A percentile compares a stretch with the other conserved stretches of the same genome.
Evolutionary conservation across 2,797 vertebrate genomes (phyloP).

Genomic region (Columba guinea): DNA sequence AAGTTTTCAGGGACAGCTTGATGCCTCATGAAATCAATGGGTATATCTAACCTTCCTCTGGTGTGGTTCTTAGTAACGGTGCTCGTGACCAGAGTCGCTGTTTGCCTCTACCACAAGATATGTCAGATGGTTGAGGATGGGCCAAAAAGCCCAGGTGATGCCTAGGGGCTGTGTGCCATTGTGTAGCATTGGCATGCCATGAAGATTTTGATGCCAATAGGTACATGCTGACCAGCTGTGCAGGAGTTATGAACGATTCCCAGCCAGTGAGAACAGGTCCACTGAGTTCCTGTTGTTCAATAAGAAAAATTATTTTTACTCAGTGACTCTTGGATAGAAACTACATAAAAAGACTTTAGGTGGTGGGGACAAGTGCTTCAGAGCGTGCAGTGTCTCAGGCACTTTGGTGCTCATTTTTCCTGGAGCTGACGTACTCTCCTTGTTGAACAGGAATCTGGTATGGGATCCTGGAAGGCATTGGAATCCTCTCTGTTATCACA

Average conservation of each 20-base stretch:
- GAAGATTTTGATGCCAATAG: not conserved
- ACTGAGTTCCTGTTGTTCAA: not conserved
- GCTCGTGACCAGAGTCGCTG: not conserved
- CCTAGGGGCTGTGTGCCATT: not conserved
- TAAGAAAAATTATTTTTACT: not conserved
- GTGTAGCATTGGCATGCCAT: not conserved
- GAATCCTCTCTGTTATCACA: slow-evolving; percentile 86
- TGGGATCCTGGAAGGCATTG: slow-evolving; percentile 85
- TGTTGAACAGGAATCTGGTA: slow-evolving; percentile 84
- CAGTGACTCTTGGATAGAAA: not conserved
- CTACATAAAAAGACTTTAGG: not conserved
- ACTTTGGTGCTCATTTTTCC: not conserved
- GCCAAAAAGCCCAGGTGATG: not conserved
- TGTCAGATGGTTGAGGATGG: not conserved
- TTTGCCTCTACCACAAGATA: not conserved
- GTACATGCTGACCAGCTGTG: not conserved
- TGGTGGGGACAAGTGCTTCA: not conserved
- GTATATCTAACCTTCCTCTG: not conserved
- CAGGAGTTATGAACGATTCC: not conserved
- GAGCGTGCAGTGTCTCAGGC: not conserved
- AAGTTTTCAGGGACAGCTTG: not conserved
- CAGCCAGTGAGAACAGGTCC: not conserved
- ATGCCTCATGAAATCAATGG: not conserved
- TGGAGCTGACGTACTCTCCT: slow-evolving; percentile 14
- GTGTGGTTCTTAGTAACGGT: not conserved